These are phyloP conservation scores for Helicorthomorpha holstii DNA, from an alignment of 1,140 invertebrate species.

Conservation along the genomic window DNA sequence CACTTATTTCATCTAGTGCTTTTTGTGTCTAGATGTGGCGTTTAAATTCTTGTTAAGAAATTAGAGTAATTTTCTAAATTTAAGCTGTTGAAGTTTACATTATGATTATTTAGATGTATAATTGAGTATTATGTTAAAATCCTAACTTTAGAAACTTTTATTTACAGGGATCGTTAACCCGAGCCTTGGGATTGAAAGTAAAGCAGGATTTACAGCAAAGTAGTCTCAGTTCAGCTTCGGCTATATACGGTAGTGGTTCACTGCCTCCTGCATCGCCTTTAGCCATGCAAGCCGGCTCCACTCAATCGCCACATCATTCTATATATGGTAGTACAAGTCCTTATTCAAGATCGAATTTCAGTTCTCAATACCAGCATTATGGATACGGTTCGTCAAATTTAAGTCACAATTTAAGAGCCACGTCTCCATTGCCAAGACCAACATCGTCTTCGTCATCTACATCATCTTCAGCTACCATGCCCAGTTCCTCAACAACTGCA, in stretches of 20 bases:
- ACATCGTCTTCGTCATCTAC: background rate
- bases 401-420: background rate
- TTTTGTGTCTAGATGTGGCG: too few species aligned
- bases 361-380: background rate
- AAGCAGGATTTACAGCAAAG: conserved; percentile 29
- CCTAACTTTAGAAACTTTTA: too few species aligned
- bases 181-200: conserved; percentile 48
- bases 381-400: background rate
- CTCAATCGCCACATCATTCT: conserved; percentile 26
- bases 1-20: too few species aligned
- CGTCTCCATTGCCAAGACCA: background rate
- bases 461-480: background rate
- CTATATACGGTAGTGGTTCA: conserved; percentile 1
- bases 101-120: too few species aligned
- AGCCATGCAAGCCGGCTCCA: background rate
- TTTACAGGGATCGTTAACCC: conserved; percentile 51
- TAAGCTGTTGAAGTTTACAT: too few species aligned
- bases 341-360: background rate
- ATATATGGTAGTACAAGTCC: background rate
- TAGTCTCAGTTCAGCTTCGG: conserved; percentile 5
- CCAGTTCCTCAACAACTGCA: background rate
- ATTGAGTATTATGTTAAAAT: too few species aligned
- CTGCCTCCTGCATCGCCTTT: conserved; percentile 14
- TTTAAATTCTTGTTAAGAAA: too few species aligned
- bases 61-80: too few species aligned